These are phyloP conservation scores for Loxodonta africana DNA, from an alignment of 2,113 vertebrate genomes.

Conservation along the genomic window DNA sequence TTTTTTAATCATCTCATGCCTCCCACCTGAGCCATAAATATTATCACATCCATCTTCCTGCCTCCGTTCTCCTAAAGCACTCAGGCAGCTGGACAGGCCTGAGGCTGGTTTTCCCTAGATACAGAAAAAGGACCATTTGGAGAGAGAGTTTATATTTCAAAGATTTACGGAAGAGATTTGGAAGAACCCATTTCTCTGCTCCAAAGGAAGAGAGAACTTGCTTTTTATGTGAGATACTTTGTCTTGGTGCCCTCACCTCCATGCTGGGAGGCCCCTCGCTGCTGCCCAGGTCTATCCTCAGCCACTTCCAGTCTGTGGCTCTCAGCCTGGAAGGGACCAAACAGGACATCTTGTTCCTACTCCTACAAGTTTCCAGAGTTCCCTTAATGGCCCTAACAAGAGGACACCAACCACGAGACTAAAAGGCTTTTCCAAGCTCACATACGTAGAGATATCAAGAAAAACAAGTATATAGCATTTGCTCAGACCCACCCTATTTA, in stretches of 20 bases:
- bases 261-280: not conserved
- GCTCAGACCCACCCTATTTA: not conserved
- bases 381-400: not conserved
- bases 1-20: too few species aligned
- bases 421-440: slow-evolving; percentile 8
- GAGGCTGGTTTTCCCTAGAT: not conserved
- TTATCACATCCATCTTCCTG: not conserved
- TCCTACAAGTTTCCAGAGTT: not conserved
- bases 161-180: not conserved
- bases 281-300: not conserved
- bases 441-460: not conserved
- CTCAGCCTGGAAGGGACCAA: not conserved
- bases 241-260: not conserved
- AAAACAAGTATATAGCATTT: not conserved
- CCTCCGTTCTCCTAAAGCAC: not conserved
- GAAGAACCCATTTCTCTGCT: not conserved
- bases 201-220: not conserved
- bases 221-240: not conserved
- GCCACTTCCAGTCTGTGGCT: not conserved
- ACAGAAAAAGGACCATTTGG: not conserved
- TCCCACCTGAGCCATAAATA: not conserved
- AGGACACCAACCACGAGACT: not conserved
- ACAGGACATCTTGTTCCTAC: not conserved
- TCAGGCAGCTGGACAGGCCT: not conserved
- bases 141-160: not conserved